These are phyloP conservation scores for Eupithecia subfuscata DNA, from an alignment of 2,888 invertebrate species.

Conservation along the genomic window DNA sequence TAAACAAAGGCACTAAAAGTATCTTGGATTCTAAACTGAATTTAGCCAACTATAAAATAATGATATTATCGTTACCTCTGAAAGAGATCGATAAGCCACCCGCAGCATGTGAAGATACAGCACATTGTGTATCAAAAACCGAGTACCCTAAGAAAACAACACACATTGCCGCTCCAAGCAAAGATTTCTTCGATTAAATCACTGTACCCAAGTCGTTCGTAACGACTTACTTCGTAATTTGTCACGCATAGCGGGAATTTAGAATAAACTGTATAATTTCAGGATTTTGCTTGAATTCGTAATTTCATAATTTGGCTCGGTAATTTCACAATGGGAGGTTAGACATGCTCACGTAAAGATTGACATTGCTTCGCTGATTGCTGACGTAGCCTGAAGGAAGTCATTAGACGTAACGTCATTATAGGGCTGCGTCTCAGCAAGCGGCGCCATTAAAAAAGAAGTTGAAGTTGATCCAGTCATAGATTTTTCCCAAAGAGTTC, in stretches of 20 bases:
- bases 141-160: neutral
- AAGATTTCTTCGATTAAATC: slow-evolving; percentile 14
- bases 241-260: slow-evolving; percentile 33
- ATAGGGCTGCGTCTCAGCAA: no score
- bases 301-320: slow-evolving; percentile 32
- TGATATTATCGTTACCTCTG: slow-evolving; percentile 60
- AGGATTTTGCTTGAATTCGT: slow-evolving; percentile 24
- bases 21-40: neutral
- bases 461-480: no score
- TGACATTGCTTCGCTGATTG: neutral
- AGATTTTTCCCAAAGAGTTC: no score
- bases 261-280: slow-evolving; percentile 14
- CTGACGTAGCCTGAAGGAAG: neutral
- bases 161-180: slow-evolving; percentile 6
- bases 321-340: slow-evolving; percentile 3
- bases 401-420: neutral
- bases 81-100: slow-evolving; percentile 70
- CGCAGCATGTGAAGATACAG: slow-evolving; percentile 72
- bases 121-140: slow-evolving; percentile 58
- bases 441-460: no score
- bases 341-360: neutral
- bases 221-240: slow-evolving; percentile 35
- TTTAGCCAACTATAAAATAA: neutral
- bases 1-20: neutral
- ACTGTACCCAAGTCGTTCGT: slow-evolving; percentile 33